Evolutionary conservation across 2,797 vertebrate genomes (phyloP).

Genomic region (Pangasius djambal): DNA sequence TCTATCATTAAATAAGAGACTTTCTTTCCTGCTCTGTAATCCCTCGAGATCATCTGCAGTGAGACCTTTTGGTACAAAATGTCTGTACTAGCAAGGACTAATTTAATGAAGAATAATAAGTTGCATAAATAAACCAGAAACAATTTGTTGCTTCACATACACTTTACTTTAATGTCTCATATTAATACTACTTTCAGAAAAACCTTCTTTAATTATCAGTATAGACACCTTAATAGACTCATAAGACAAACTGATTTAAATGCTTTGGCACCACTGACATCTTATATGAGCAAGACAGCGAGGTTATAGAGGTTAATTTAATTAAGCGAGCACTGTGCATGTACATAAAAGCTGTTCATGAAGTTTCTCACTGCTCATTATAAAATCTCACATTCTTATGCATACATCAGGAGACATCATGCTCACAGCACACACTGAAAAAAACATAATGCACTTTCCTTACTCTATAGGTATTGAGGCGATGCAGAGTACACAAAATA

Average conservation of each 20-base stretch:
- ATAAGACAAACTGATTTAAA: slow-evolving; percentile 6
- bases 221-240: neutral
- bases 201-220: neutral
- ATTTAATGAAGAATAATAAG: neutral
- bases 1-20: slow-evolving; percentile 13
- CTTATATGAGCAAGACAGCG: neutral
- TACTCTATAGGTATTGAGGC: neutral
- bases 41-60: neutral
- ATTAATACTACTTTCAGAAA: slow-evolving; percentile 6
- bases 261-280: neutral
- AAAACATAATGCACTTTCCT: neutral
- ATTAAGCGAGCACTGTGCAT: slow-evolving; percentile 9
- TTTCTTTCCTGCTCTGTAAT: slow-evolving; percentile 21
- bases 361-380: slow-evolving; percentile 9
- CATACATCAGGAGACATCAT: neutral
- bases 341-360: neutral
- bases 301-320: neutral
- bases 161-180: neutral
- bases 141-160: neutral
- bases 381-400: neutral
- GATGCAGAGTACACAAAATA: neutral
- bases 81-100: neutral
- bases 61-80: neutral
- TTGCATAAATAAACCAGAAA: neutral
- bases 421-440: neutral